Base-by-base conservation (phyloP, 2,888 invertebrate species). In the Rhingia rostrata region DNA sequence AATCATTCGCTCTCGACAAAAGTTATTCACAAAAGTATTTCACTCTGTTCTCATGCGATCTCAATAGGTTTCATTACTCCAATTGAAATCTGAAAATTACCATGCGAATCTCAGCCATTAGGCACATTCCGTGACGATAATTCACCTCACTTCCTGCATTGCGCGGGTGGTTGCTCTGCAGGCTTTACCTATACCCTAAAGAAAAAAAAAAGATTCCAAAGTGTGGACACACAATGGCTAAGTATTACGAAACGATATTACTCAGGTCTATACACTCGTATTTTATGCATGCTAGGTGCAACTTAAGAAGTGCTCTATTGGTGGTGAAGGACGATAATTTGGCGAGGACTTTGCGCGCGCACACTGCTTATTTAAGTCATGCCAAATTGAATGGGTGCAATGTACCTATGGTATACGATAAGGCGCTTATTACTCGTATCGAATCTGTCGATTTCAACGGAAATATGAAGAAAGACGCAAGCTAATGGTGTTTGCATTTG, bases 121-220 rank as follows among this genome's bases (percentile, higher is more conserved):
- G 81, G 81, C 81, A 79, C 79, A 83, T 83, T 83, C 79, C 83
- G 83, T 83, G 83, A 78, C 83, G 83, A 74, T 83, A 83, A 83
- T 83, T 83, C 69, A 69, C 67, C 37, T 63, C 5, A 63, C 79
- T 79, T 83, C 79, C 83, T 83, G 77, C 39, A 51, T 30, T 47
- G 4, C 53, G 49, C 33, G 22, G 33, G 54, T 35, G 7, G 41
- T 35, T n/a, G 9, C 22, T 22, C 22, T 22, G 22, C 22, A 2
- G 22, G 2, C 22, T 22, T 22, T 22, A 22, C 22, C 7, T 37
- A 0, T 9, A 56, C 22, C 37, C 37, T 14, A 41, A 9, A 35
- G 58, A 6, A 33, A 41, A 9, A 35, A 51, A 6, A 33, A 78
- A 56, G 41, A n/a, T 79, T 70, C 69, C 43, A 39, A 79, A 83